Evolutionary conservation across 2,888 invertebrate genomes (phyloP).

Genomic region (Steinernema hermaphroditum): DNA sequence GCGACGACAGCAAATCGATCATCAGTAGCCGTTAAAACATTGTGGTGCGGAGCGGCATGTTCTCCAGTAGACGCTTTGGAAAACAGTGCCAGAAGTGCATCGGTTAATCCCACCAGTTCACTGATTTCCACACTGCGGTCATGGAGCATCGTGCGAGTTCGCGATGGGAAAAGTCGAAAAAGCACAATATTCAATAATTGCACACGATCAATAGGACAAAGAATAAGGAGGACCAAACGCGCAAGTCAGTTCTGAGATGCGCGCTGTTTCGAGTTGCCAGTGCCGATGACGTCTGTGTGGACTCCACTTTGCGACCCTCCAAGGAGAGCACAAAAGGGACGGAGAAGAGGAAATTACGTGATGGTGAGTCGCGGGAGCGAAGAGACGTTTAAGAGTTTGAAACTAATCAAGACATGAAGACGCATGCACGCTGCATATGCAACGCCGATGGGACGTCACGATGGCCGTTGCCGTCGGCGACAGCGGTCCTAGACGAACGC

Average conservation of each 20-base stretch:
- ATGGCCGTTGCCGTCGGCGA: constrained; percentile 2
- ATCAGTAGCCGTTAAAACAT: constrained; percentile 5
- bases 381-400: constrained; percentile 18
- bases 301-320: neutral
- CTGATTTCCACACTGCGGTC: no score
- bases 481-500: constrained; percentile 24
- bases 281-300: neutral
- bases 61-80: neutral
- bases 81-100: no score
- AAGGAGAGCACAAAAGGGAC: no score
- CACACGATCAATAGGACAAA: constrained; percentile 19
- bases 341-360: no score
- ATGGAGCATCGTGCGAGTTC: no score
- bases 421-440: constrained; percentile 1
- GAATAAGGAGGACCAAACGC: constrained; percentile 16
- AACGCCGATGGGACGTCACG: constrained; percentile 15
- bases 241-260: constrained; percentile 21
- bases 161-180: neutral
- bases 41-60: neutral
- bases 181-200: constrained; percentile 26
- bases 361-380: no score
- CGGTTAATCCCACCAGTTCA: no score
- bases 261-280: constrained; percentile 14
- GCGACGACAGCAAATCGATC: constrained; percentile 25
- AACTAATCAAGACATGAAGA: constrained; percentile 29